Evolutionary conservation across 1,140 invertebrate species (phyloP), one percentile per base, ranked within the genome.

Genomic region (Onthophagus taurus): DNA sequence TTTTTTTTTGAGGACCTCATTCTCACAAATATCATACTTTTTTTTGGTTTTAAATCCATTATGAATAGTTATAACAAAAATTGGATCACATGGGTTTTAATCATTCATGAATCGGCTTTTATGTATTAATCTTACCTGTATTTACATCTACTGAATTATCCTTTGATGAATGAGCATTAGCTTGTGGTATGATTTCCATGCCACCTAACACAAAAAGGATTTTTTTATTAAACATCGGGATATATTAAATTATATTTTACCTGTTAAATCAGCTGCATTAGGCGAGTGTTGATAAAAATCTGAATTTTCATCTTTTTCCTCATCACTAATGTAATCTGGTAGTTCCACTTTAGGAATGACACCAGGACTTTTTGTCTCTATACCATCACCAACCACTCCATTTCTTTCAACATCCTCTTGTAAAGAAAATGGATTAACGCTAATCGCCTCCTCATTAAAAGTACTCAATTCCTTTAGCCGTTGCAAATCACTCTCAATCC

Each of bases 291-390:
- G n/a, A 47, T 52, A 53, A 36, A 47, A 50, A 23, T 30, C 36
- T 9, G 44, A 43, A 9, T 45, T 50, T n/a, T 52, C 51, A 13
- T 51, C 53, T 42, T 72, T 70, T 52, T 58, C 61, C 31, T 56
- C 59, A 51, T 76, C 72, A 54, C 72, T 74, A 50, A 69, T 64
- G 63, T 75, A 76, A 52, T 76, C 74, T 39, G 72, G 72, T 55
- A 75, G 61, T 61, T 76, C 74, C 49, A 73, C 47, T 67, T 75
- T 75, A 51, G 72, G 72, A 66, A 53, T 37, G 30, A 55, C 24
- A n/a, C n/a, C n/a, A 20, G 29, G 14, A 14, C 19, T 45, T 39
- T 50, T 50, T 11, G 13, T 17, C n/a, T n/a, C n/a, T n/a, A n/a
- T n/a, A n/a, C n/a, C n/a, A n/a, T n/a, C n/a, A 11, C 41, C 26